Evolutionary conservation across 1,140 invertebrate species (phyloP).

Genomic region (Magallana gigas): DNA sequence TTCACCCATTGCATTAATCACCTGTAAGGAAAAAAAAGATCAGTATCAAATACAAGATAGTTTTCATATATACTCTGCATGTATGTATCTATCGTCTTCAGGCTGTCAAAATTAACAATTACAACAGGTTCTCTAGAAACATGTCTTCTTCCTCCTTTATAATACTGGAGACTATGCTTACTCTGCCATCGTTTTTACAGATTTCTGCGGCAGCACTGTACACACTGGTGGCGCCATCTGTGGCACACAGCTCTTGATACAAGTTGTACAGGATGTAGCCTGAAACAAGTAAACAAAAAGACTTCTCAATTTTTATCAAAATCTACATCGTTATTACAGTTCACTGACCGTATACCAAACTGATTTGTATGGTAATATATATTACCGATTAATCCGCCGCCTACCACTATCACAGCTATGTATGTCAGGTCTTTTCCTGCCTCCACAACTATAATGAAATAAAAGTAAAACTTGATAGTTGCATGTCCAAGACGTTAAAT

Average conservation of each 20-base stretch:
- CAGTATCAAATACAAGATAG: too few relatives aligned
- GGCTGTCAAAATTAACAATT: too few relatives aligned
- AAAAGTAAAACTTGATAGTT: neutral
- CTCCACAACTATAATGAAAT: slow-evolving; percentile 70
- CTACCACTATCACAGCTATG: slow-evolving; percentile 66
- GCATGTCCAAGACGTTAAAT: too few relatives aligned
- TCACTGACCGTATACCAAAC: too few relatives aligned
- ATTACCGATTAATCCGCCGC: slow-evolving; percentile 70
- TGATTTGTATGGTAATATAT: neutral
- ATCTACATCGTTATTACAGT: too few relatives aligned
- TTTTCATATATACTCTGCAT: too few relatives aligned
- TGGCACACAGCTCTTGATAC: slow-evolving; percentile 90
- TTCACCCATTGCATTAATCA: slow-evolving; percentile 86
- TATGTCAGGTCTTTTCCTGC: slow-evolving; percentile 73
- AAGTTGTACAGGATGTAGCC: slow-evolving; percentile 89
- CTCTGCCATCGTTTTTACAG: slow-evolving; percentile 86
- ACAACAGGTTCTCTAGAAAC: too few relatives aligned
- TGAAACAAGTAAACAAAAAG: neutral
- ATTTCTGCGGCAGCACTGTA: slow-evolving; percentile 88
- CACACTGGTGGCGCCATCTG: slow-evolving; percentile 90
- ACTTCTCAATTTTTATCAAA: too few relatives aligned
- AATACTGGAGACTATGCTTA: slow-evolving; percentile 66
- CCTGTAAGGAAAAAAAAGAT: slow-evolving; percentile 52
- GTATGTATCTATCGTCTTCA: too few relatives aligned
- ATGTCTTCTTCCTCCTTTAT: neutral